Conservation (phyloP, 2,113 vertebrate species). For the Pelecanoides urinatrix region DNA sequence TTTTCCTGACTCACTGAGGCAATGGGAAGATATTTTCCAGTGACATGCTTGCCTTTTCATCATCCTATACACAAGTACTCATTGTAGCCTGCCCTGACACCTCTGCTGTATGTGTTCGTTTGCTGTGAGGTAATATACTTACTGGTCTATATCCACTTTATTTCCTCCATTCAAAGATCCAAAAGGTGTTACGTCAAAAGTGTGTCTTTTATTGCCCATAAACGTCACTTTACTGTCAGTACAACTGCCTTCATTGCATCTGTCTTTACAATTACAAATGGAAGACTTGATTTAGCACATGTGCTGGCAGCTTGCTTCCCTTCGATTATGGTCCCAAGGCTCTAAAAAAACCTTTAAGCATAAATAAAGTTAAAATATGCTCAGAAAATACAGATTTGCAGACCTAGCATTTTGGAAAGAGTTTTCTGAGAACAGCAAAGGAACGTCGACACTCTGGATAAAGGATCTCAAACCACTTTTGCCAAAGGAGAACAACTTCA, state of each 20-base stretch:
- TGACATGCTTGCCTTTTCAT: neutral
- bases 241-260: constrained; percentile 22
- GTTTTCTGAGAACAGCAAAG: neutral
- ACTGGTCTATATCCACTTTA: neutral
- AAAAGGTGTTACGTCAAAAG: constrained; percentile 9
- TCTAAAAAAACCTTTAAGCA: neutral
- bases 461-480: neutral
- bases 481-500: neutral
- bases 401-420: neutral
- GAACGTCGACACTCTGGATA: neutral
- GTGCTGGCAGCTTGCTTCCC: neutral
- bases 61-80: neutral
- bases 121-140: neutral
- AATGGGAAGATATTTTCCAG: neutral
- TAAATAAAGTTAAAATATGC: constrained; percentile 24
- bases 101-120: neutral
- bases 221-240: neutral
- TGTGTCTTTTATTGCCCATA: constrained; percentile 32
- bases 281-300: constrained; percentile 27
- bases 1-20: neutral
- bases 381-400: neutral
- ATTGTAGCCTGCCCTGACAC: neutral
- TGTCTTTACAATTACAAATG: constrained; percentile 30
- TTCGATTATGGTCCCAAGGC: neutral
- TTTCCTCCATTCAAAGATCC: neutral